Percentiles rank a stretch among this genome's conserved stretches.
Conservation (phyloP, 2,113 vertebrate genomes). For the Lepus europaeus region DNA sequence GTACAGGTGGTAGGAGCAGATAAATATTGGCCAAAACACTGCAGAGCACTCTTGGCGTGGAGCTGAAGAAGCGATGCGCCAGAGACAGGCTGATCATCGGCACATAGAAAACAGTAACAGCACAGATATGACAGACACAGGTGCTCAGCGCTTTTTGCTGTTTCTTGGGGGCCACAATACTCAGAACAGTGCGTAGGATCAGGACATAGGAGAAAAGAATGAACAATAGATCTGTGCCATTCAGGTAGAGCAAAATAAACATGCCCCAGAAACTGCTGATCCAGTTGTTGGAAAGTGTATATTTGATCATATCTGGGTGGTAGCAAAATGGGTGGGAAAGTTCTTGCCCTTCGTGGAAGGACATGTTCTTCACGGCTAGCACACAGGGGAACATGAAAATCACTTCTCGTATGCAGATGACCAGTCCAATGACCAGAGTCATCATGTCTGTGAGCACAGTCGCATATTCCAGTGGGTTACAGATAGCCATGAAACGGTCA, state of each 20-base stretch:
- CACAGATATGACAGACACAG: slow-evolving; percentile 77
- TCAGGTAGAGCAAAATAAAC: slow-evolving; percentile 65
- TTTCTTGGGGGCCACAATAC: slow-evolving; percentile 52
- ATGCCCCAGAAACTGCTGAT: slow-evolving; percentile 68
- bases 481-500: slow-evolving; percentile 81
- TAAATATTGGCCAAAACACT: slow-evolving; percentile 79
- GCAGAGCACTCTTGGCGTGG: slow-evolving; percentile 68
- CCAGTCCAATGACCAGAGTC: slow-evolving; percentile 64
- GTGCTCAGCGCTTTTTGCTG: slow-evolving; percentile 75
- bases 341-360: slow-evolving; percentile 71
- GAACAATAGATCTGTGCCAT: slow-evolving; percentile 72
- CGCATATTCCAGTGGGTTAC: slow-evolving; percentile 79
- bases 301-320: slow-evolving; percentile 75
- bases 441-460: slow-evolving; percentile 62
- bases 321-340: slow-evolving; percentile 82
- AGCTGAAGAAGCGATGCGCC: slow-evolving; percentile 68
- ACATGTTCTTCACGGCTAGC: slow-evolving; percentile 50
- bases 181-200: slow-evolving; percentile 78
- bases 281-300: background rate
- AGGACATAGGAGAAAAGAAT: slow-evolving; percentile 79
- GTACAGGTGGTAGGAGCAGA: slow-evolving; percentile 79
- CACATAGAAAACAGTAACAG: slow-evolving; percentile 78
- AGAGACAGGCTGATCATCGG: slow-evolving; percentile 79
- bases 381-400: background rate
- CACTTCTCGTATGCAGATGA: slow-evolving; percentile 60